Base-by-base conservation (phyloP, 2,888 invertebrate genomes). In the Leptopilina myrica region DNA sequence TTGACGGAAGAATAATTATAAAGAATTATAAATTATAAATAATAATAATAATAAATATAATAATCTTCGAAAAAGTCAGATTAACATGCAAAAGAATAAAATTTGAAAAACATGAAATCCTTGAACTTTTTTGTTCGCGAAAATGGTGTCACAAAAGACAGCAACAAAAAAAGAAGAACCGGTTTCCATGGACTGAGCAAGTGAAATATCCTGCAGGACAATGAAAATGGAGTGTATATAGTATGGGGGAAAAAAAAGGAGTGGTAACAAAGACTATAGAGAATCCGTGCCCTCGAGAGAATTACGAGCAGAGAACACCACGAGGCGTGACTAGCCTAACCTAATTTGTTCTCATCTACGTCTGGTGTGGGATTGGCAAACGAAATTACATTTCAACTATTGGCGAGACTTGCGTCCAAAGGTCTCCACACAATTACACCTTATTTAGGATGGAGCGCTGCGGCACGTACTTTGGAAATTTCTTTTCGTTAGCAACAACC, bases 381-480 rank as follows among this genome's bases (percentile, higher is more conserved):
- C 85, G 84, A 85, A 88, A 90, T 90, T 86, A 87, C 86, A 86
- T 89, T 87, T 87, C 86, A 85, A 86, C 78, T 81, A 79, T 82
- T 79, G 78, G 78, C 82, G 77, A 76, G 81, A 76, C 78, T 80
- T 49, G 20, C 73, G 78, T 77, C 79, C 65, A 76, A 65, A 59
- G 64, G 75, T 81, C 77, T 78, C 77, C 64, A 81, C 80, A 79
- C 81, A 84, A 86, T 86, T 85, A 86, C 81, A 79, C 78, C 79
- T 80, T 46, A 66, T 82, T 81, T 84, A 85, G 76, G 64, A 81
- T 69, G 59, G 78, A 65, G 82, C 79, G 79, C 81, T 64, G 73
- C 46, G 49, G 76, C 82, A 82, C 84, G 84, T 84, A 84, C 56
- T 76, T 78, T 65, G 77, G 76, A 79, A 80, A 80, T 82, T 82